Evolutionary conservation across 1,140 invertebrate species (phyloP).

Genomic region (Hyposmocoma kahamanoa): DNA sequence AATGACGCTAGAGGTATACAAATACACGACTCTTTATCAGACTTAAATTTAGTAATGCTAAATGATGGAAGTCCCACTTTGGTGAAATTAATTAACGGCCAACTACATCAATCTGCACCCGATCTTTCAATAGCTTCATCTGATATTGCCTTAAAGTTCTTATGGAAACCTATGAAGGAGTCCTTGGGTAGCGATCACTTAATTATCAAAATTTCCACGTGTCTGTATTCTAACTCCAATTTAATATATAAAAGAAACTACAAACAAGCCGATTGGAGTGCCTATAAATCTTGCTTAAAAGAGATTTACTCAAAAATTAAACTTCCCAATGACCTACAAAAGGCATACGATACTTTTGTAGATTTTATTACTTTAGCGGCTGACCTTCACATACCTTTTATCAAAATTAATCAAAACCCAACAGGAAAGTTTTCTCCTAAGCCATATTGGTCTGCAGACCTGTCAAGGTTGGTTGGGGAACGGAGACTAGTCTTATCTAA

Average conservation of each 20-base stretch:
- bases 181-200: slow-evolving; percentile 22
- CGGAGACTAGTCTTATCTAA: slow-evolving; percentile 8
- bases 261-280: slow-evolving; percentile 17
- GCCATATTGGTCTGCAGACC: slow-evolving; percentile 11
- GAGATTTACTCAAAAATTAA: background rate
- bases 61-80: slow-evolving; percentile 15
- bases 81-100: slow-evolving; percentile 11
- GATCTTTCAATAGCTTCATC: slow-evolving; percentile 17
- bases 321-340: slow-evolving; percentile 7
- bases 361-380: slow-evolving; percentile 14
- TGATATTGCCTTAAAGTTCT: slow-evolving; percentile 15
- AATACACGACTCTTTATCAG: slow-evolving; percentile 9
- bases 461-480: slow-evolving; percentile 6
- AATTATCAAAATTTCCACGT: slow-evolving; percentile 4
- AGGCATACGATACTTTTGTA: slow-evolving; percentile 16
- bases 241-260: slow-evolving; percentile 15
- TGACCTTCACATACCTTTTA: slow-evolving; percentile 14
- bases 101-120: slow-evolving; percentile 14
- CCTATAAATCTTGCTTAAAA: slow-evolving; percentile 9
- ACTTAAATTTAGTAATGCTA: slow-evolving; percentile 10
- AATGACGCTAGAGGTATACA: slow-evolving; percentile 12
- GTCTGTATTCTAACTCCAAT: background rate
- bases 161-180: slow-evolving; percentile 18
- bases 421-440: slow-evolving; percentile 7
- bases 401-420: slow-evolving; percentile 10